Evolutionary conservation across 92 coral and sea anemone species (phyloP).

Genomic region (Zoanthus solanderi): DNA sequence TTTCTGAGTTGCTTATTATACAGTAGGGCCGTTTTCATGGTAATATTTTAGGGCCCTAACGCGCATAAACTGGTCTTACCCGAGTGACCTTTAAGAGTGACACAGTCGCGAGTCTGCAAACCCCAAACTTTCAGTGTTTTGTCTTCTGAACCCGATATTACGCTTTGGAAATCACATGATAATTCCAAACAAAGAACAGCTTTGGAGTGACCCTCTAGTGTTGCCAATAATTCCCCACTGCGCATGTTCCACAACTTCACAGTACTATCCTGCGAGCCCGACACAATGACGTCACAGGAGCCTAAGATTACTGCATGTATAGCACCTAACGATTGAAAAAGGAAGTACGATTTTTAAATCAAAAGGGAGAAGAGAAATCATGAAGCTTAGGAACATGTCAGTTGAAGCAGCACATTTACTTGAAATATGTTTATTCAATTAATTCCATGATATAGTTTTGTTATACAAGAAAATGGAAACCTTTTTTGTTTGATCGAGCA

Average conservation of each 20-base stretch:
- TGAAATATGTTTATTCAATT: too few relatives aligned
- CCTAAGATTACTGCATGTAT: constrained; percentile 62
- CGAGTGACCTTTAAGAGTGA: constrained; percentile 85
- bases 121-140: constrained; percentile 79
- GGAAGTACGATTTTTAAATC: too few relatives aligned
- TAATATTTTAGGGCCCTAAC: too few relatives aligned
- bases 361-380: too few relatives aligned
- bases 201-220: constrained; percentile 71
- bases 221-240: constrained; percentile 63
- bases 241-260: constrained; percentile 72
- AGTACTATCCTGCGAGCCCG: constrained; percentile 77
- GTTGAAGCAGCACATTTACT: too few relatives aligned
- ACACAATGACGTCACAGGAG: constrained; percentile 50
- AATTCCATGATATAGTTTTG: too few relatives aligned
- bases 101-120: constrained; percentile 78
- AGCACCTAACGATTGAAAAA: constrained; percentile 52
- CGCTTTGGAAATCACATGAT: constrained; percentile 68
- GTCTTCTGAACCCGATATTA: constrained; percentile 87
- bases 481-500: too few relatives aligned
- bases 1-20: too few relatives aligned
- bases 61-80: constrained; percentile 33
- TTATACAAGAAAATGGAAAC: too few relatives aligned
- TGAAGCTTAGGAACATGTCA: too few relatives aligned
- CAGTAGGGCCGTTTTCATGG: too few relatives aligned
- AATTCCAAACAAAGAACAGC: constrained; percentile 77